Evolutionary conservation across 2,888 invertebrate species (phyloP), one percentile per base, ranked within the genome.

Genomic region (Leptopilina myrica): DNA sequence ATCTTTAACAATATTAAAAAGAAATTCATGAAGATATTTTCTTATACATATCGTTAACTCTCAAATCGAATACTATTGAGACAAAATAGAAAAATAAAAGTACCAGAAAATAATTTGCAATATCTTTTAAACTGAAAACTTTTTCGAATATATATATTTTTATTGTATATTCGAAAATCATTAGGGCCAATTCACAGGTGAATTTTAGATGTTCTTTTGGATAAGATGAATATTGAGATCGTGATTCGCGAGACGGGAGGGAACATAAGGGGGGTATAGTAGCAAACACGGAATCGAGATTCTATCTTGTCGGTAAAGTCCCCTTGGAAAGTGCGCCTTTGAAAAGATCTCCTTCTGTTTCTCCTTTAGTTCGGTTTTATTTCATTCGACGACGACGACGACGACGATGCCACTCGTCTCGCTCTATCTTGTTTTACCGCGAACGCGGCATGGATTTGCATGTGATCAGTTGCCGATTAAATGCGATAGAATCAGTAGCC

Each of bases 401-500:
- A 9, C 46, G 46, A 9, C 77, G 78, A 81, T 78, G 33, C 78
- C 82, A 64, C 76, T 79, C 46, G 2, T 81, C 59, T 76, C 56
- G 77, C 73, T 56, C 78, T 73, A 43, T 56, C 78, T 76, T 73
- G 65, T 76, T 64, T 73, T 81, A 73, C 73, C 56, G 73, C n/a
- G 73, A 73, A 73, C 53, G 56, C 73, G 73, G 73, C 73, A 73
- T 81, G 83, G 82, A 88, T 88, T 88, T 88, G 88, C 88, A 88
- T 87, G 85, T 87, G 88, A 88, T 88, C 88, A 87, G 86, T 87
- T 87, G 88, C 86, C 88, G 88, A 88, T 88, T 88, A 88, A 88
- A 80, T 84, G 78, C 79, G 88, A 88, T 88, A 86, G 84, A 86
- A 85, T 73, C 73, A 11, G 73, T 59, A 73, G 56, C 73, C 56